A percentile compares a stretch with the other conserved stretches of the same genome.
These are phyloP conservation scores for Drosophila erecta DNA, from an alignment of 1,140 invertebrate genomes.

Conservation along the genomic window DNA sequence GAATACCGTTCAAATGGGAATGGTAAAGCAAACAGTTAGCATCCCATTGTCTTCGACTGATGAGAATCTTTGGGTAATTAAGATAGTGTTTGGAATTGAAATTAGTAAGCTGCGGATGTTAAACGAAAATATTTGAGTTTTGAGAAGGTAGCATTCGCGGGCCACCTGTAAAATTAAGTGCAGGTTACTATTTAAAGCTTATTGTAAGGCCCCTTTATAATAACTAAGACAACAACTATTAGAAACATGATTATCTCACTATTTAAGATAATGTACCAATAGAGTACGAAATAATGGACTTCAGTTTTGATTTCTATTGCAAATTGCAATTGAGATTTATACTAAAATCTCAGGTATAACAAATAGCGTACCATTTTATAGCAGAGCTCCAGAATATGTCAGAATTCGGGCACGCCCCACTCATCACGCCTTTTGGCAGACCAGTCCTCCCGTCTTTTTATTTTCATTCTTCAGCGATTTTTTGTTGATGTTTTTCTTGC, in stretches of 20 bases:
- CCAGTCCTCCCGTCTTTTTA: slow-evolving; percentile 34
- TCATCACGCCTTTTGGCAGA: slow-evolving; percentile 24
- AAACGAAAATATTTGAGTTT: background rate
- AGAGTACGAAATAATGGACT: too few relatives aligned
- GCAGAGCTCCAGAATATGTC: slow-evolving; percentile 10
- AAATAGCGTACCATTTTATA: background rate
- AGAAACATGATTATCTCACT: too few relatives aligned
- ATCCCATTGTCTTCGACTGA: background rate
- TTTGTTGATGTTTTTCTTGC: slow-evolving; percentile 58
- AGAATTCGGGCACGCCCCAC: slow-evolving; percentile 23
- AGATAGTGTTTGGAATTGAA: slow-evolving; percentile 36
- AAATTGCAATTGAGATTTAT: background rate
- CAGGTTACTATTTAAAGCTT: background rate
- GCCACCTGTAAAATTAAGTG: too few relatives aligned
- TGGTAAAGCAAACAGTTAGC: slow-evolving; percentile 52
- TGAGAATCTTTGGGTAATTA: slow-evolving; percentile 19
- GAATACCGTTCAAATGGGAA: slow-evolving; percentile 60
- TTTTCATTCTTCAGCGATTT: slow-evolving; percentile 48
- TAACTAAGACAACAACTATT: too few relatives aligned
- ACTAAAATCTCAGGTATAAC: background rate
- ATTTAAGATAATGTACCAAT: too few relatives aligned
- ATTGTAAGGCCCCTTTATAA: background rate
- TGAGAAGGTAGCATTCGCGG: too few relatives aligned
- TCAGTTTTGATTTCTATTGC: background rate
- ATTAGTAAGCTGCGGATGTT: slow-evolving; percentile 16